Conservation (phyloP, 2,888 invertebrate species). For the Melanostoma mellinum region DNA sequence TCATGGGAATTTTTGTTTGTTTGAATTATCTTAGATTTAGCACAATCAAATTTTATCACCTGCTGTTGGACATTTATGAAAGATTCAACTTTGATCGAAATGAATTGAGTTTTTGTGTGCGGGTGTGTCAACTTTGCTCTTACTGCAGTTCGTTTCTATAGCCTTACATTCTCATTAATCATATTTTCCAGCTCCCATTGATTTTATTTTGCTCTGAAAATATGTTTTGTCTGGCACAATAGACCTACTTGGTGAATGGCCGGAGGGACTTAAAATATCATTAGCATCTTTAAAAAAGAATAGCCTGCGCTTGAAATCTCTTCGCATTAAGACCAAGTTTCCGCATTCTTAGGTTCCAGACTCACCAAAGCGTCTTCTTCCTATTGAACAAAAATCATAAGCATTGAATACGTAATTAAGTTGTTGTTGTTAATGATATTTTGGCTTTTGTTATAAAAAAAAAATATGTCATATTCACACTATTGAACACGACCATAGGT, state of each 20-base stretch:
- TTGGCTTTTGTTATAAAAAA: constrained; percentile 24
- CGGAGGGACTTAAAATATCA: constrained; percentile 8
- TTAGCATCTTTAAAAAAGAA: constrained; percentile 25
- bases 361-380: constrained; percentile 4
- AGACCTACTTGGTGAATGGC: not conserved
- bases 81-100: no score
- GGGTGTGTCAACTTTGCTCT: no score
- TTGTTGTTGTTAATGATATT: constrained; percentile 42
- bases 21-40: no score
- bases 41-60: no score
- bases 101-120: no score
- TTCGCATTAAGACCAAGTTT: constrained; percentile 2
- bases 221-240: no score
- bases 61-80: no score
- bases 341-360: constrained; percentile 25
- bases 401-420: constrained; percentile 49
- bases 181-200: no score
- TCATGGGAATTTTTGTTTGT: no score
- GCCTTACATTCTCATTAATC: no score
- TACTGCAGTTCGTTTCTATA: no score
- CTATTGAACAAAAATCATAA: constrained; percentile 31
- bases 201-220: no score
- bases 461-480: constrained; percentile 21
- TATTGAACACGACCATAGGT: not conserved
- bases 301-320: constrained; percentile 8